Percentiles rank a stretch among this genome's conserved stretches.
These are phyloP conservation scores for Sebastes minor DNA, from an alignment of 2,797 vertebrate species.

Conservation along the genomic window DNA sequence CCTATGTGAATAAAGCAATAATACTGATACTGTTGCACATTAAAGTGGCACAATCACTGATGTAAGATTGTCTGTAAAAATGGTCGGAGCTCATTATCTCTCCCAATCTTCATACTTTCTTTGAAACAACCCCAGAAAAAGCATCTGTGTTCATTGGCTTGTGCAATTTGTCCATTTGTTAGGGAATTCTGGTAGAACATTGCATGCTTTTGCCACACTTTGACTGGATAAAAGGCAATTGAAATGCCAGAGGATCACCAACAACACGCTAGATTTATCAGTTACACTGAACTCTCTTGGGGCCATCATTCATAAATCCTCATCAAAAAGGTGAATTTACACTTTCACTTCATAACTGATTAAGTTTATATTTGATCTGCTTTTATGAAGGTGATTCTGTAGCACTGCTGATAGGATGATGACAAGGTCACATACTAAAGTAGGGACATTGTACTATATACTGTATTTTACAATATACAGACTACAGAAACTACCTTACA, in stretches of 20 bases:
- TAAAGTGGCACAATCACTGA: not conserved
- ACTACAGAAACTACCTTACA: not conserved
- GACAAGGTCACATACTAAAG: not conserved
- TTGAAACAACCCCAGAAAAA: not conserved
- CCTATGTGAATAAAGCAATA: not conserved
- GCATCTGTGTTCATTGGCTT: not conserved
- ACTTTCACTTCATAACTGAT: not conserved
- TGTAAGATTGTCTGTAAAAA: constrained; percentile 8
- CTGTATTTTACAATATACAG: not conserved
- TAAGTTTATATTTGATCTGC: not conserved
- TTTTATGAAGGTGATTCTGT: not conserved
- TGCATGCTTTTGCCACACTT: constrained; percentile 1
- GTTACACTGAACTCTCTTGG: not conserved
- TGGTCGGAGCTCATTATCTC: not conserved
- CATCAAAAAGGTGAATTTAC: not conserved
- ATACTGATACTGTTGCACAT: not conserved
- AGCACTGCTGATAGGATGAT: not conserved
- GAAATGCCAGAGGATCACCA: not conserved
- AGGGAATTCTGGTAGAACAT: not conserved
- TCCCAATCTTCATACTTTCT: not conserved
- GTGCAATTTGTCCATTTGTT: constrained; percentile 18
- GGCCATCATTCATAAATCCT: constrained; percentile 7
- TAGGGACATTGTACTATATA: not conserved
- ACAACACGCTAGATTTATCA: not conserved
- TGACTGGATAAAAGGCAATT: not conserved